A percentile compares a stretch with the other conserved stretches of the same genome.
Evolutionary conservation across 2,888 invertebrate genomes (phyloP).

Genomic region (Nebria brevicollis): DNA sequence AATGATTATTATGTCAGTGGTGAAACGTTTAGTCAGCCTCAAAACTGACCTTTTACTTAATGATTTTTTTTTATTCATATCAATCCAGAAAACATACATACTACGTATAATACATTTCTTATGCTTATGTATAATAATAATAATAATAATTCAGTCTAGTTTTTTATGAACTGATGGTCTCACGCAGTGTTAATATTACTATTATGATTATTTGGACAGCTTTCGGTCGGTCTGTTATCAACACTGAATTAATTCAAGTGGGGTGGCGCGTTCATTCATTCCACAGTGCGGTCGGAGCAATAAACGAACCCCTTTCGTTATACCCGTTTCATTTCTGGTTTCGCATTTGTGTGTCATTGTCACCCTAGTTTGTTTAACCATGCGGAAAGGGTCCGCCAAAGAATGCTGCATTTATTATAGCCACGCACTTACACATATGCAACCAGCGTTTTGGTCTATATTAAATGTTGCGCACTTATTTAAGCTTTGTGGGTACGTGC

Average conservation of each 20-base stretch:
- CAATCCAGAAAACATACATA: too few relatives aligned
- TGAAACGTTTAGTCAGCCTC: not conserved
- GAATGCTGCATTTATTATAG: not conserved
- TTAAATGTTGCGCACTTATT: not conserved
- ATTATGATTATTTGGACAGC: slow-evolving; percentile 11
- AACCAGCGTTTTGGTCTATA: not conserved
- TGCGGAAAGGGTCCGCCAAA: not conserved
- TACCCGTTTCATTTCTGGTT: not conserved
- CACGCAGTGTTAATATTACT: not conserved
- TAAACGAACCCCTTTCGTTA: slow-evolving; percentile 7
- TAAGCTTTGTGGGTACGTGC: too few relatives aligned
- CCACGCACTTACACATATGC: not conserved
- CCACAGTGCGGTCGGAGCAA: slow-evolving; percentile 4
- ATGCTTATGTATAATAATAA: too few relatives aligned
- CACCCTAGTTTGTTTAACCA: not conserved
- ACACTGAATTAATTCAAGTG: slow-evolving; percentile 19
- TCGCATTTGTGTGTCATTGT: slow-evolving; percentile 1
- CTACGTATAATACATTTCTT: too few relatives aligned
- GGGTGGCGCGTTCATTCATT: not conserved
- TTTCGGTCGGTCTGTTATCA: slow-evolving; percentile 2
- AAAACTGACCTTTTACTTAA: too few relatives aligned
- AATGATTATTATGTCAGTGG: not conserved
- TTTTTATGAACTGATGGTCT: not conserved
- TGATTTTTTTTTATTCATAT: too few relatives aligned
- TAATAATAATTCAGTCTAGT: too few relatives aligned